These are phyloP conservation scores for Philaethria dido DNA, from an alignment of 2,888 invertebrate genomes.

Conservation along the genomic window DNA sequence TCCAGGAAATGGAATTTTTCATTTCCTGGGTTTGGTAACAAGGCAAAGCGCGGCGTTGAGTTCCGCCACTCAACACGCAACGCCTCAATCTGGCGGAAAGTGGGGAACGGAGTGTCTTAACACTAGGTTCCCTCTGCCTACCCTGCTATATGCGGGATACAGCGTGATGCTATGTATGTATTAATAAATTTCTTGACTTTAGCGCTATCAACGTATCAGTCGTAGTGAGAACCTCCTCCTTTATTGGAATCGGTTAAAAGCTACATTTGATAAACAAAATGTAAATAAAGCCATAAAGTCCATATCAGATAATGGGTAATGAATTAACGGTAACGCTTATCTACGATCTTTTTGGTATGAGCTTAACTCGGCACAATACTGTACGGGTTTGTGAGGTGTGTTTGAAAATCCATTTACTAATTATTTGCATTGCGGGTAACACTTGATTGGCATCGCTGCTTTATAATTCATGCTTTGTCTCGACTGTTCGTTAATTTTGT, in stretches of 20 bases:
- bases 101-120: too few species aligned
- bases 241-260: not conserved
- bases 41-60: too few species aligned
- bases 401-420: slow-evolving; percentile 59
- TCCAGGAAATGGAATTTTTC: too few species aligned
- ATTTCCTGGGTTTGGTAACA: too few species aligned
- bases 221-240: too few species aligned
- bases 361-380: slow-evolving; percentile 17
- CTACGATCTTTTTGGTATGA: slow-evolving; percentile 16
- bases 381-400: slow-evolving; percentile 34
- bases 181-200: too few species aligned
- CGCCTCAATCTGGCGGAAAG: too few species aligned
- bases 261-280: not conserved
- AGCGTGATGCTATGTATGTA: too few species aligned
- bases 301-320: not conserved
- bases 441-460: slow-evolving; percentile 45
- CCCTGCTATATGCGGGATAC: too few species aligned
- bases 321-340: slow-evolving; percentile 17
- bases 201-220: too few species aligned
- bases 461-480: slow-evolving; percentile 39
- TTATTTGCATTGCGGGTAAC: slow-evolving; percentile 49
- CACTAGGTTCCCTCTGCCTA: too few species aligned
- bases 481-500: slow-evolving; percentile 31
- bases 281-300: not conserved
- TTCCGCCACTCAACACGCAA: too few species aligned